Base-by-base conservation (phyloP, 2,113 vertebrate species). In the Silurus meridionalis region DNA sequence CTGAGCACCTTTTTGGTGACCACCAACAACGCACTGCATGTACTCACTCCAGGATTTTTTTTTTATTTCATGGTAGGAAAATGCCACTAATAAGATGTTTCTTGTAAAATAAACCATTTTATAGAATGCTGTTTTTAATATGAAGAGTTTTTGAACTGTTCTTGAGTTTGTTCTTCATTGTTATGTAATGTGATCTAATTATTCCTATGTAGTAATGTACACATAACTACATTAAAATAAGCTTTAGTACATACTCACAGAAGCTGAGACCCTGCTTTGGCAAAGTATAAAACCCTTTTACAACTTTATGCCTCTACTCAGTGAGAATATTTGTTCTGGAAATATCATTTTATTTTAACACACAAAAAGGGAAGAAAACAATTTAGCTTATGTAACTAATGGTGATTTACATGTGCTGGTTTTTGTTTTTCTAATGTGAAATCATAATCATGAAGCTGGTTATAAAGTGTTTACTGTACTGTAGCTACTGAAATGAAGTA, bases 31-130 rank as follows among this genome's bases (percentile, higher is more conserved):
- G 14, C 10, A 67, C 79, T 87, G 79, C 71, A 92, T 89, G 58
- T 89, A 91, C 88, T 88, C 69, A 81, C 23, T 52, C 13, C 89
- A 89, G 53, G 87, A 86, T 87, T 91, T 87, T 91, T 91, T 60
- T 90, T 92, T 92, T 92, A 86, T 78, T 87, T 89, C 69, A 87
- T 84, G 91, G 89, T 93, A 91, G 90, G 91, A 80, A 87, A 93
- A 92, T 91, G 88, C 92, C 84, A 93, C 92, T 93, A 93, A 92
- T 84, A 91, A 91, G 90, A 86, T 53, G 74, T 91, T 80, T 78
- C 88, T 90, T 95, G 93, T 92, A 93, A 88, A 92, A 91, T 87
- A 92, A 90, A 90, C 19, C 17, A 66, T 93, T 95, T 94, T 93
- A 87, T 91, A 91, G 77, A 88, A 78, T 28, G 48, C 28, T 84